Conservation (phyloP, 2,797 vertebrate genomes). For the Hafferia zeledoni region DNA sequence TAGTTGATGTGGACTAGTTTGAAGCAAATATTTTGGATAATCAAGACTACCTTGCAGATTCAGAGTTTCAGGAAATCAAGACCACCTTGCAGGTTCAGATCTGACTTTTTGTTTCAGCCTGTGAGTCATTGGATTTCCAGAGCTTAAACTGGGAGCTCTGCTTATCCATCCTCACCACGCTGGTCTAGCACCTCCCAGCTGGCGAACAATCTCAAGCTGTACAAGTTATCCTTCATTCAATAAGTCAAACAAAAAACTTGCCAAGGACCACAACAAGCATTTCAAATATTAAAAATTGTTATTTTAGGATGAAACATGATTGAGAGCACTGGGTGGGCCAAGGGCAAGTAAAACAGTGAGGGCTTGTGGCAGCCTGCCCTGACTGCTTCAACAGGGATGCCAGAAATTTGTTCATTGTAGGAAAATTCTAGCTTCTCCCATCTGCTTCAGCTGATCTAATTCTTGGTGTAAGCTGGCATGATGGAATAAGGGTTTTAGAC, state of each 20-base stretch:
- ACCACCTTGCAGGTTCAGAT: neutral
- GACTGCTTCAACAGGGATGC: neutral
- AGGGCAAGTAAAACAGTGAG: neutral
- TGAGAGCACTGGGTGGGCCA: fast-evolving
- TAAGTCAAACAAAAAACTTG: neutral
- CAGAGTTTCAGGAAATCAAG: neutral
- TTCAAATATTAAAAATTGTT: neutral
- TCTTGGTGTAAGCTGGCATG: neutral
- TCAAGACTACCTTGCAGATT: too few species aligned
- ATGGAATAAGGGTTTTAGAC: neutral
- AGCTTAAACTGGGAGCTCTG: fast-evolving
- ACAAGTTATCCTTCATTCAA: neutral
- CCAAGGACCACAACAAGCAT: neutral
- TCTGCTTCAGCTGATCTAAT: neutral
- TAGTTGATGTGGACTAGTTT: neutral
- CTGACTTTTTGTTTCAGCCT: neutral
- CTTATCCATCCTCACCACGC: fast-evolving
- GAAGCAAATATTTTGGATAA: neutral
- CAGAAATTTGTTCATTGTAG: neutral
- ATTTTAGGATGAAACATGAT: fast-evolving
- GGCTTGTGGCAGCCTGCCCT: neutral
- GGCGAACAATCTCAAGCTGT: neutral
- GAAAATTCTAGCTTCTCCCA: neutral
- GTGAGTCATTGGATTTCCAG: neutral
- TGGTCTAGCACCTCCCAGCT: neutral